These are phyloP conservation scores for Beris chalybata DNA, from an alignment of 2,888 invertebrate genomes.

Conservation along the genomic window DNA sequence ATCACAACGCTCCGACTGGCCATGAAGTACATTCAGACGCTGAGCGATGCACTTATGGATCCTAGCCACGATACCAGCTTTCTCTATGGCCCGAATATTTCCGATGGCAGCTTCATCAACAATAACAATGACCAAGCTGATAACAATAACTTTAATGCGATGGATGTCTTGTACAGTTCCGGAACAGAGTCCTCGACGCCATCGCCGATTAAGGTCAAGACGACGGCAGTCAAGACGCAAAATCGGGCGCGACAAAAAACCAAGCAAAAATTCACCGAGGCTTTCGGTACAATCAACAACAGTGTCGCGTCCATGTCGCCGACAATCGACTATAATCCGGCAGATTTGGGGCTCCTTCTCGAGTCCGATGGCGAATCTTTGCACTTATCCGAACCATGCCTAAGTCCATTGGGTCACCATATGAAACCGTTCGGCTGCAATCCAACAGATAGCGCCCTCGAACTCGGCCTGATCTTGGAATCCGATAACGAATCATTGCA, in stretches of 20 bases:
- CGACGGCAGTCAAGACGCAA: slow-evolving; percentile 4
- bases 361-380: slow-evolving; percentile 66
- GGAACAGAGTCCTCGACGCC: neutral
- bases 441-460: slow-evolving; percentile 44
- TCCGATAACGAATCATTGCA: slow-evolving; percentile 50
- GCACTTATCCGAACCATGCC: slow-evolving; percentile 51
- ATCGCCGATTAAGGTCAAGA: slow-evolving; percentile 1
- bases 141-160: neutral
- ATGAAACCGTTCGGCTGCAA: slow-evolving; percentile 36
- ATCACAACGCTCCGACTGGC: slow-evolving; percentile 85
- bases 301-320: slow-evolving; percentile 38
- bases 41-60: slow-evolving; percentile 65
- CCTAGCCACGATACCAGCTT: slow-evolving; percentile 51
- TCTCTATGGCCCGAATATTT: slow-evolving; percentile 1
- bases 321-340: slow-evolving; percentile 41
- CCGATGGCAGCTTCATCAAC: slow-evolving; percentile 11
- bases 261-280: slow-evolving; percentile 9
- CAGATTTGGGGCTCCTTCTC: slow-evolving; percentile 57
- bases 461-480: slow-evolving; percentile 52
- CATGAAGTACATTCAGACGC: slow-evolving; percentile 81
- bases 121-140: slow-evolving; percentile 4
- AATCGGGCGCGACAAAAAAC: slow-evolving; percentile 17
- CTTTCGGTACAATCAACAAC: neutral
- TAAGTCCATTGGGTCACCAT: slow-evolving; percentile 45
- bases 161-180: slow-evolving; percentile 9